phyloP scores from a whole-genome alignment of 2,888 invertebrate species.

The Tolmerus cingulatus region DNA sequence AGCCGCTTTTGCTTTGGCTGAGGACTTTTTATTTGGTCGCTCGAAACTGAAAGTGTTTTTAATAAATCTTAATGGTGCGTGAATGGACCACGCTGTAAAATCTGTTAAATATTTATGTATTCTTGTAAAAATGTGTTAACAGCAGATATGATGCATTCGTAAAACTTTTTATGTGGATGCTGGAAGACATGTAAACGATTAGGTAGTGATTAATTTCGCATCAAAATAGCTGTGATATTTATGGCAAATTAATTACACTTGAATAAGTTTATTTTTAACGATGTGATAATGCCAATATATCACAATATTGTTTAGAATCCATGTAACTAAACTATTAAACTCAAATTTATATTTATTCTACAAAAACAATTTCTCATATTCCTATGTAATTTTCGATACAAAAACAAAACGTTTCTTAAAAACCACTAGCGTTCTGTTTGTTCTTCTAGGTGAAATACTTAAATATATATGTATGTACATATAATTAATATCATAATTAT shows the following conservation, averaged over 20 bases:
- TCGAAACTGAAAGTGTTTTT: background rate
- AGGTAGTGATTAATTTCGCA: background rate
- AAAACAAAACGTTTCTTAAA: too few relatives aligned
- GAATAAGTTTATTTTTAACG: background rate
- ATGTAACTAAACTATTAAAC: too few relatives aligned
- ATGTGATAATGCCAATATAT: too few relatives aligned
- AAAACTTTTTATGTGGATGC: background rate
- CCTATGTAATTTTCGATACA: too few relatives aligned
- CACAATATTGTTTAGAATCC: too few relatives aligned
- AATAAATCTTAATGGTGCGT: background rate
- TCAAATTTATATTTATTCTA: too few relatives aligned
- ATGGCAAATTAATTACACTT: background rate
- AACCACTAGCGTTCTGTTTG: too few relatives aligned
- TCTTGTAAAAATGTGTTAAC: background rate
- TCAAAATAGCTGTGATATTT: background rate
- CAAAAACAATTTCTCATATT: too few relatives aligned
- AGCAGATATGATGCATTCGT: background rate
- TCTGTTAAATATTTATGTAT: background rate
- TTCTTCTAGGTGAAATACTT: too few relatives aligned
- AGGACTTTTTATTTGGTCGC: background rate
- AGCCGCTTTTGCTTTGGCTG: background rate
- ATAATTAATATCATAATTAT: too few relatives aligned
- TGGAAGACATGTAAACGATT: background rate
- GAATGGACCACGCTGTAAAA: background rate
- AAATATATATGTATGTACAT: too few relatives aligned